Evolutionary conservation across 2,888 invertebrate genomes (phyloP).

Genomic region (Hecatera dysodea): DNA sequence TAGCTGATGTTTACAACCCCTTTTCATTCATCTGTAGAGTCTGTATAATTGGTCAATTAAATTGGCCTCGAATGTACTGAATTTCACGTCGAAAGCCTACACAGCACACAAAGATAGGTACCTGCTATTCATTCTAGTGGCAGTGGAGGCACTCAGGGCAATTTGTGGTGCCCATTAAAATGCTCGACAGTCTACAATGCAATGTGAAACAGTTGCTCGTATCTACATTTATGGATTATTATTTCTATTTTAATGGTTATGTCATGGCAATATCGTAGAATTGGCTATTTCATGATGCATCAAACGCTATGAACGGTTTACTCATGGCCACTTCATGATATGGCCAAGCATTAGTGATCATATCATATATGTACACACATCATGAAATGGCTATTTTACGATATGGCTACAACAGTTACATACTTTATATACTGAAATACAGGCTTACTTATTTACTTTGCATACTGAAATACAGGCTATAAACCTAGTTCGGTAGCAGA

Average conservation of each 20-base stretch:
- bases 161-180: conserved; percentile 66
- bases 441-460: too few species aligned
- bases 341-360: too few species aligned
- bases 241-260: neutral
- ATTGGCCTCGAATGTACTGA: conserved; percentile 19
- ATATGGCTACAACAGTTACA: too few species aligned
- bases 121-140: conserved; percentile 36
- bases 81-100: conserved; percentile 28
- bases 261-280: too few species aligned
- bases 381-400: too few species aligned
- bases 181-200: conserved; percentile 38
- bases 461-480: too few species aligned
- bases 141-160: conserved; percentile 62
- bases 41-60: conserved; percentile 42
- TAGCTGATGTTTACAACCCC: neutral
- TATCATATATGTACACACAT: too few species aligned
- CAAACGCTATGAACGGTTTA: too few species aligned
- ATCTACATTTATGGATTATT: neutral
- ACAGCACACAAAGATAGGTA: conserved; percentile 35
- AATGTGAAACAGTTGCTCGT: conserved; percentile 20
- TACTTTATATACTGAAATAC: too few species aligned
- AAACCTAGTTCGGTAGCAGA: too few species aligned
- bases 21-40: conserved; percentile 7
- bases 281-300: too few species aligned
- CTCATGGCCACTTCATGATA: too few species aligned